Evolutionary conservation across 2,113 vertebrate species (phyloP).

Genomic region (Ovibos moschatus): DNA sequence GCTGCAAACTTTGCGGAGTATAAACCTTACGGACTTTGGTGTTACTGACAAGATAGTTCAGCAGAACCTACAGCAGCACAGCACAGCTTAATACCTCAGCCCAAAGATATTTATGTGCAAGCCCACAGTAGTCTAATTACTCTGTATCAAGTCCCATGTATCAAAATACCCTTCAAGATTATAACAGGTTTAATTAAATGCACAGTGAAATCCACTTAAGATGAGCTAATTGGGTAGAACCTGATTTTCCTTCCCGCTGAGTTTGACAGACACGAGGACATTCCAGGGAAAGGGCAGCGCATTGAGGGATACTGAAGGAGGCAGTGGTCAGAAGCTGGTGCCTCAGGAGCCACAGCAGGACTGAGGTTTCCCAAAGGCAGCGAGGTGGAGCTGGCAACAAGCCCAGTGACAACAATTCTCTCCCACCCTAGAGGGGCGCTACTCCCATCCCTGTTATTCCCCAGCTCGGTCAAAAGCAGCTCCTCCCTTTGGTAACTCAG

Average conservation of each 20-base stretch:
- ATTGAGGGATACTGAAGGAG: neutral
- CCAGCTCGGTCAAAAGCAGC: neutral
- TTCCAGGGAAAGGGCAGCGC: neutral
- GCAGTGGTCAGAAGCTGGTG: neutral
- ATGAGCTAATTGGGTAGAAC: slow-evolving; percentile 72
- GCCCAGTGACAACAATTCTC: rapidly evolving
- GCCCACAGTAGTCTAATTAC: slow-evolving; percentile 65
- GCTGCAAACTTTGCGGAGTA: neutral
- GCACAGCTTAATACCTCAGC: slow-evolving; percentile 50
- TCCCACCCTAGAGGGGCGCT: neutral
- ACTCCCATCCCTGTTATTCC: neutral
- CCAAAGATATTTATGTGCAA: slow-evolving; percentile 63
- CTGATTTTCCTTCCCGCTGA: slow-evolving; percentile 64
- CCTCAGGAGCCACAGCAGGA: neutral
- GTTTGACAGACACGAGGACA: slow-evolving; percentile 55
- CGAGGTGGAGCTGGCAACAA: neutral
- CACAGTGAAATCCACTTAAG: slow-evolving; percentile 73
- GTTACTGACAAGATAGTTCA: slow-evolving; percentile 27
- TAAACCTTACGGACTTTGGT: slow-evolving; percentile 31
- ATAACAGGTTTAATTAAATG: slow-evolving; percentile 74
- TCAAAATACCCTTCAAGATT: slow-evolving; percentile 75
- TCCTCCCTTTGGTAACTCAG: neutral
- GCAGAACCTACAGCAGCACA: neutral
- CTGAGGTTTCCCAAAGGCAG: neutral
- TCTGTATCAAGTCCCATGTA: slow-evolving; percentile 66